A percentile compares a stretch with the other conserved stretches of the same genome.
Conservation (phyloP, 2,113 vertebrate species). For the Periophthalmus modestus region DNA sequence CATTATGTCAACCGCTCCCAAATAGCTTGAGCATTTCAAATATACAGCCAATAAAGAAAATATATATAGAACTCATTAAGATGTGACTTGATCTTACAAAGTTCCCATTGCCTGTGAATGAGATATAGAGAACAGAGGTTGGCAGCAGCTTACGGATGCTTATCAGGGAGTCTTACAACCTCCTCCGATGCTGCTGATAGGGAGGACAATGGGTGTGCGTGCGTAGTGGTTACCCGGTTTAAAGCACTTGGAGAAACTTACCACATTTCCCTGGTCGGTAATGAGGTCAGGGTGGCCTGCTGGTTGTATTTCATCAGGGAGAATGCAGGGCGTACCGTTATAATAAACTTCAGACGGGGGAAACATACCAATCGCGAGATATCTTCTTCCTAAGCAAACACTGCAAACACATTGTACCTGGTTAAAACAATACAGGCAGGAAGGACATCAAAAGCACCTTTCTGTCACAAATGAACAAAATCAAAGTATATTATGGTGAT, state of each 20-base stretch:
- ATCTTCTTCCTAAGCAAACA: conserved; percentile 40
- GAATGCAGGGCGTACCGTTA: conserved; percentile 37
- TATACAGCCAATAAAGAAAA: conserved; percentile 7
- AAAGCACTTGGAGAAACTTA: conserved; percentile 67
- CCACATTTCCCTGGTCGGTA: conserved; percentile 56
- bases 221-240: conserved; percentile 61
- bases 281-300: conserved; percentile 61
- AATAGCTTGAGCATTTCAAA: conserved; percentile 1
- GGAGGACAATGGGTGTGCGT: conserved; percentile 75
- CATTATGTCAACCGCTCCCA: conserved; percentile 2
- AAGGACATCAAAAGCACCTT: conserved; percentile 15
- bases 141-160: conserved; percentile 70
- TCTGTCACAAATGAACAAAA: conserved; percentile 9
- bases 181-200: conserved; percentile 72
- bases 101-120: conserved; percentile 64
- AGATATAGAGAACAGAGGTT: conserved; percentile 66
- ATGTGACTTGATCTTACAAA: conserved; percentile 10
- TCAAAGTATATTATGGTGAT: conserved; percentile 30
- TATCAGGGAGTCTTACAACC: conserved; percentile 71
- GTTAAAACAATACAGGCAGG: conserved; percentile 16
- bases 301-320: conserved; percentile 56
- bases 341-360: conserved; percentile 52
- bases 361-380: conserved; percentile 23
- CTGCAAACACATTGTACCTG: conserved; percentile 17
- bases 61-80: neutral